Base-by-base conservation (phyloP, 2,888 invertebrate species). In the Monochamus alternatus region DNA sequence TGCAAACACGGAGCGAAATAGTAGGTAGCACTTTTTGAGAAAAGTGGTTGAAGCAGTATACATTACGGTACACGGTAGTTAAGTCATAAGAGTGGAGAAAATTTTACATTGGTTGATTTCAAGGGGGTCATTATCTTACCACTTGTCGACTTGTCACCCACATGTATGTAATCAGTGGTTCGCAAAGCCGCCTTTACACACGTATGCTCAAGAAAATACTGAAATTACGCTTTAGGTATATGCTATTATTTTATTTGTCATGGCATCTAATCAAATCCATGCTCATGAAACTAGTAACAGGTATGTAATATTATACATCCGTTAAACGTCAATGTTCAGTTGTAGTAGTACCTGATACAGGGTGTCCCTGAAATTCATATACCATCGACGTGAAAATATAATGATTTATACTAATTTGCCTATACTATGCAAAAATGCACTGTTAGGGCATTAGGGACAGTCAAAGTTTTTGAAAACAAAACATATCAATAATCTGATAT, bases 121-220 rank as follows among this genome's bases (percentile, higher is more conserved):
- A 78, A 68, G 77, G 68, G 75, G 79, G 78, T 81, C 77, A 81
- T 81, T 81, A 82, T 81, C 80, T 78, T 80, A 77, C 79, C 77
- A 78, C 80, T 80, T 81, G 81, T 80, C 81, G 78, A 76, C 78
- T 79, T 81, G 81, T 82, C 83, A 82, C 80, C 80, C 70, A 70
- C 52, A 70, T 70, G 75, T 70, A 79, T 64, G 76, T 74, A 77
- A 74, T 77, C 77, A 77, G 66, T 70, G 80, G 75, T 73, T 79
- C 78, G 81, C 76, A 77, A 78, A 78, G 63, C 74, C 71, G 77
- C 75, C 76, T 80, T 77, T 77, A 68, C 68, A 74, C 64, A 51
- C 74, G 63, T 71, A 72, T 75, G 75, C 75, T 70, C 77, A 76
- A 77, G 79, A 79, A 79, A 79, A 79, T 77, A 79, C 79, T 76